These are phyloP conservation scores for Sciurus vulgaris DNA, from an alignment of 2,797 vertebrate species.

Conservation along the genomic window DNA sequence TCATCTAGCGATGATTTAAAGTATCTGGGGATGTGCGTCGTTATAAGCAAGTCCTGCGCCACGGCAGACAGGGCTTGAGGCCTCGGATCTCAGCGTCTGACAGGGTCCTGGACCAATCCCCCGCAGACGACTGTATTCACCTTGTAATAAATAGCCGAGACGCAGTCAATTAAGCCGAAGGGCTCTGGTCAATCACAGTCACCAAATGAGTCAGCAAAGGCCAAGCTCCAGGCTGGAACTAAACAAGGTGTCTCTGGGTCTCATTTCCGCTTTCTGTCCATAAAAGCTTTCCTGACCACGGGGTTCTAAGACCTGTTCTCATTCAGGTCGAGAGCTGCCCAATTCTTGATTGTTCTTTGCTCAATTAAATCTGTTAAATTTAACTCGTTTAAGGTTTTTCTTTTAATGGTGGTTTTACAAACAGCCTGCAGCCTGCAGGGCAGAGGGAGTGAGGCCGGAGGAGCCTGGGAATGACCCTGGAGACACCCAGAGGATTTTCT, in stretches of 20 bases:
- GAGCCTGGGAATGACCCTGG: too few relatives aligned
- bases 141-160: not conserved
- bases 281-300: not conserved
- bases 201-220: fast-evolving
- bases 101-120: not conserved
- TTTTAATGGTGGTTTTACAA: not conserved
- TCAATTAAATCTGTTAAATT: not conserved
- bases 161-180: not conserved
- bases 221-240: not conserved
- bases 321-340: not conserved
- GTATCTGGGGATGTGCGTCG: not conserved
- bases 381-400: not conserved
- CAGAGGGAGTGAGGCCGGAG: not conserved
- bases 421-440: not conserved
- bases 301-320: not conserved
- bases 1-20: not conserved
- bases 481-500: fast-evolving
- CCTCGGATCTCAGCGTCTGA: not conserved
- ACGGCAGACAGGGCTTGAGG: too few relatives aligned
- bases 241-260: not conserved
- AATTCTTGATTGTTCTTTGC: too few relatives aligned
- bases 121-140: too few relatives aligned
- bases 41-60: not conserved
- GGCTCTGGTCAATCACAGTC: not conserved
- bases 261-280: not conserved